Evolutionary conservation across 2,888 invertebrate genomes (phyloP), one percentile per base, ranked within the genome.

Genomic region (Scaptomyza tumidula): DNA sequence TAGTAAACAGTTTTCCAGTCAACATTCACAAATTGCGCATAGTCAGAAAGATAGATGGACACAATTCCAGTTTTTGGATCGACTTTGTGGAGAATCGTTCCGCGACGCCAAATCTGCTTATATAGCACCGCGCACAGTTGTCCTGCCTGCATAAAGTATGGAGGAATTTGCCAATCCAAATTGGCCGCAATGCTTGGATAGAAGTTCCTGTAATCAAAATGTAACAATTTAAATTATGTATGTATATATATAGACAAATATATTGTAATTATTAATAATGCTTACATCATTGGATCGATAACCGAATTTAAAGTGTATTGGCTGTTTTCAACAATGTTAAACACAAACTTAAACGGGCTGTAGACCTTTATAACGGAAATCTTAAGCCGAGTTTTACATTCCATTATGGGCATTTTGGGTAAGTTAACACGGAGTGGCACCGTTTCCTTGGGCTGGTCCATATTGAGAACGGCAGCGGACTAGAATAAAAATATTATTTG

Each of bases 291-390:
- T 9, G 6, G 1, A 0, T 0, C 2, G 0, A 7, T 0, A 11
- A 78, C 5, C 2, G n/a, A 0, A n/a, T 4, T 0, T 0, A 13
- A 2, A 7, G 14, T 29, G 2, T 27, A 7, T 0, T 1, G 0
- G 0, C 27, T n/a, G 1, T 37, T 9, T 0, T 19, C 7, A 2
- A 11, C 29, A 6, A 64, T 31, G 3, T 68, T 54, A 16, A 79
- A 79, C 79, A 81, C 78, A n/a, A 79, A 79, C 31, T 79, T 76
- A 52, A 70, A 80, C 2, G 81, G 81, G 1, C 52, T 63, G 27
- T 75, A 78, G 0, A 61, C 31, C 48, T 74, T 44, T 3, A 29
- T 7, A 0, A 67, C 53, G 2, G 2, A 1, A 1, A 75, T 29
- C 14, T 2, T 29, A 3, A 63, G 0, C 7, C 9, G 10, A 2